Base-by-base conservation (phyloP, 2,797 vertebrate genomes). In the Rhabdophis nuchalis region DNA sequence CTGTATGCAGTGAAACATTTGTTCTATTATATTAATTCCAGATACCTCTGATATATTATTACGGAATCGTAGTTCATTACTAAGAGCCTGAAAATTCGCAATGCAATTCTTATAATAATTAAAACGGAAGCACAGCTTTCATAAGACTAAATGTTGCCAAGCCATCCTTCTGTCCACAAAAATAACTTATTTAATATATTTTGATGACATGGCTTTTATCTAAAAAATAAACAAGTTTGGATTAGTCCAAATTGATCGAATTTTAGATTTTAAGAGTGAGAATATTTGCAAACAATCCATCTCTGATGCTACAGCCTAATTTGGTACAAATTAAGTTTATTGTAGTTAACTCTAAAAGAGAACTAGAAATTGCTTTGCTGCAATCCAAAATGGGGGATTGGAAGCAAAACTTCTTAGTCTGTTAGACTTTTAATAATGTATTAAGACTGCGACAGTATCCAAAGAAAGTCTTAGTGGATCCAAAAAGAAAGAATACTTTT, bases 151-250 rank as follows among this genome's bases (percentile, higher is more conserved):
- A 50, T 2, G 18, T 32, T 94, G 89, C 92, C 88, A 93, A 92
- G 95, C 93, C 92, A 95, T 90, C 91, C 89, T 92, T 95, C 89
- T 91, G 64, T 64, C 92, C 87, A 91, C 94, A 96, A 90, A 90
- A 90, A 93, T 88, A 91, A 86, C 72, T 90, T 41, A 57, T 91
- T 94, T 92, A 94, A 90, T 95, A 95, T 92, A 94, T 95, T 95
- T 95, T 94, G 91, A 94, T 95, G 92, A 94, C 87, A 89, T 54
- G 88, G 91, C 41, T 58, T 94, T 87, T 54, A 88, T 95, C 93
- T 92, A 60, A 90, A 93, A 50, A 92, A 95, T 95, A 95, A 96
- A 96, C 91, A 94, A 93, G 36, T 53, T 87, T 93, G 64, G 93
- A 93, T 94, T 95, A 95, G 95, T 92, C 92, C 58, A 95, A 89